phyloP scores from a whole-genome alignment of 2,888 invertebrate genomes.

The Leucophenga montana region DNA sequence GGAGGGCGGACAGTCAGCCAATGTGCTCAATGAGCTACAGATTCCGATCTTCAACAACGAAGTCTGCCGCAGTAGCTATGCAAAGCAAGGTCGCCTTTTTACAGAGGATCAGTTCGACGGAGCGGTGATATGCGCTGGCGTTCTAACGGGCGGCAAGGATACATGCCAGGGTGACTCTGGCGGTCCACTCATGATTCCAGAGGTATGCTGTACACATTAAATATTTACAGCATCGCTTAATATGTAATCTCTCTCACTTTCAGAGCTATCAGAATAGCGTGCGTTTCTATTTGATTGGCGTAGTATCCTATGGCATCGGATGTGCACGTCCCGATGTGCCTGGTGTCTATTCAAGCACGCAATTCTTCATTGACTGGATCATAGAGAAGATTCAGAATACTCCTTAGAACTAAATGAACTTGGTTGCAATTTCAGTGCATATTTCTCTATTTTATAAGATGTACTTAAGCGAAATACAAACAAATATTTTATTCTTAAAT shows the following conservation, averaged over 20 bases:
- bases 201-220: conserved; percentile 46
- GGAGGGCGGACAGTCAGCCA: conserved; percentile 78
- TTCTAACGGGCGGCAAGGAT: conserved; percentile 62
- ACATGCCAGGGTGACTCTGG: conserved; percentile 73
- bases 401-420: conserved; percentile 29
- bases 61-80: conserved; percentile 75
- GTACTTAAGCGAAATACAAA: conserved; percentile 17
- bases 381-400: conserved; percentile 67
- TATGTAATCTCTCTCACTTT: background rate
- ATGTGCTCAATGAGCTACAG: conserved; percentile 79
- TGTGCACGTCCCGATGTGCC: conserved; percentile 78
- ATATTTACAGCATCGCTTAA: background rate
- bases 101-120: conserved; percentile 67
- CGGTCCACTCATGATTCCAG: conserved; percentile 71
- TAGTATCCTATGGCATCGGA: conserved; percentile 80
- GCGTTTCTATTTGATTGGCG: conserved; percentile 76
- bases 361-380: conserved; percentile 79
- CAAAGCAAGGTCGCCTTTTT: conserved; percentile 54
- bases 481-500: conserved; percentile 6
- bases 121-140: conserved; percentile 70
- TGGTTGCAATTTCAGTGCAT: conserved; percentile 19
- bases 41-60: conserved; percentile 80
- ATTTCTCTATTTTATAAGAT: conserved; percentile 19
- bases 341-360: conserved; percentile 79
- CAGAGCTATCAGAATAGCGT: conserved; percentile 32